A percentile compares a stretch with the other conserved stretches of the same genome.
Conservation (phyloP, 2,797 vertebrate genomes). For the Hippopotamyrus pictus region DNA sequence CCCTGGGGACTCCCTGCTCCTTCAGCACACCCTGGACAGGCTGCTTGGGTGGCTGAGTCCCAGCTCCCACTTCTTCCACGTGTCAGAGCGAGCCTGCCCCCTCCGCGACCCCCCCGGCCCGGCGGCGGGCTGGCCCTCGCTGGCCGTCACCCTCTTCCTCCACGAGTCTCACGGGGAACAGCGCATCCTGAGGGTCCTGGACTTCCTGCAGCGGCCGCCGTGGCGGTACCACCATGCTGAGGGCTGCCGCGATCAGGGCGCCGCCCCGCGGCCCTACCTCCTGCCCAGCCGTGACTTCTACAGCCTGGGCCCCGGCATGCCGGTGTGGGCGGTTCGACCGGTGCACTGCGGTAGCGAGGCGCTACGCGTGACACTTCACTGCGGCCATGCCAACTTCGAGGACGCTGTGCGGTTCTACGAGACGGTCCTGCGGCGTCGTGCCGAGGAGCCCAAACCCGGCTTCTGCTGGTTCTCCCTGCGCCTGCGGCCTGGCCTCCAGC, state of each 20-base stretch:
- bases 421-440: slow-evolving; percentile 74
- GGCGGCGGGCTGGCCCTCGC: slow-evolving; percentile 64
- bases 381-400: slow-evolving; percentile 79
- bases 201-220: slow-evolving; percentile 77
- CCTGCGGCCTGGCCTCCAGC: slow-evolving; percentile 49
- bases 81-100: slow-evolving; percentile 73
- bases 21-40: slow-evolving; percentile 77
- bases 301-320: slow-evolving; percentile 77
- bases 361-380: slow-evolving; percentile 80
- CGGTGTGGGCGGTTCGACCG: slow-evolving; percentile 80
- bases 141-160: slow-evolving; percentile 83
- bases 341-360: slow-evolving; percentile 73
- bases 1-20: slow-evolving; percentile 64
- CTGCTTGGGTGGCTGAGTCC: slow-evolving; percentile 76
- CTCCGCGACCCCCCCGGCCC: slow-evolving; percentile 46
- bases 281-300: slow-evolving; percentile 77
- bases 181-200: slow-evolving; percentile 71
- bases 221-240: slow-evolving; percentile 75
- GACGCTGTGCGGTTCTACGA: slow-evolving; percentile 81
- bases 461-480: slow-evolving; percentile 73
- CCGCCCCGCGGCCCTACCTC: slow-evolving; percentile 45
- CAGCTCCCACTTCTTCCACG: slow-evolving; percentile 73
- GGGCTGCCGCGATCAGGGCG: slow-evolving; percentile 29
- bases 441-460: slow-evolving; percentile 64
- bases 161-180: slow-evolving; percentile 76